A percentile compares a stretch with the other conserved stretches of the same genome.
These are phyloP conservation scores for Brachyrhaphis roseni DNA, from an alignment of 2,797 vertebrate species.

Conservation along the genomic window DNA sequence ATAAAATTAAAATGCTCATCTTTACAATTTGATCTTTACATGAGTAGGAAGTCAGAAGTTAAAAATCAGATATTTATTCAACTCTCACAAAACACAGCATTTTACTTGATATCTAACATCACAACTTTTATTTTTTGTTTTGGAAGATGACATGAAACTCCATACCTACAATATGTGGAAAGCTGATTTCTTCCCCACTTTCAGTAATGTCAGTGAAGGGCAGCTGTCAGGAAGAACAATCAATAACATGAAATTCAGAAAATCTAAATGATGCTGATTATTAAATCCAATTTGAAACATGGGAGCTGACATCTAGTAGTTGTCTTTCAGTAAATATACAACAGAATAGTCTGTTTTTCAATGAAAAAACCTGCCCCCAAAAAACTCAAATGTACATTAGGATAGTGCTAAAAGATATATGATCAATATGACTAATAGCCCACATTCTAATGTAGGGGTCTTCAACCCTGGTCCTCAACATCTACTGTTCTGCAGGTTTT, in stretches of 20 bases:
- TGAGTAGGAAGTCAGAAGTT: neutral
- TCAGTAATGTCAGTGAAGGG: constrained; percentile 74
- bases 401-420: too few relatives aligned
- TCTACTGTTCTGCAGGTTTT: too few relatives aligned
- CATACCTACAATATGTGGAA: constrained; percentile 74
- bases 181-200: constrained; percentile 59
- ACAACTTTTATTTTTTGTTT: neutral
- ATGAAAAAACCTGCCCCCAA: too few relatives aligned
- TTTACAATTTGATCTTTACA: neutral
- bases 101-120: neutral
- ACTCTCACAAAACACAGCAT: neutral
- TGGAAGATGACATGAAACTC: neutral
- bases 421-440: too few relatives aligned
- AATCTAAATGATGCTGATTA: too few relatives aligned
- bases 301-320: too few relatives aligned
- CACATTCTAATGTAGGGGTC: too few relatives aligned
- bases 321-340: too few relatives aligned
- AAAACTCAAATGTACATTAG: too few relatives aligned
- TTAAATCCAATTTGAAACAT: too few relatives aligned
- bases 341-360: too few relatives aligned
- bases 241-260: neutral
- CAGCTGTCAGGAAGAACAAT: constrained; percentile 65
- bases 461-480: too few relatives aligned
- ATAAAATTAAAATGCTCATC: neutral
- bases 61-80: neutral